Conservation (phyloP, 2,113 vertebrate species). For the Synchiropus splendidus region DNA sequence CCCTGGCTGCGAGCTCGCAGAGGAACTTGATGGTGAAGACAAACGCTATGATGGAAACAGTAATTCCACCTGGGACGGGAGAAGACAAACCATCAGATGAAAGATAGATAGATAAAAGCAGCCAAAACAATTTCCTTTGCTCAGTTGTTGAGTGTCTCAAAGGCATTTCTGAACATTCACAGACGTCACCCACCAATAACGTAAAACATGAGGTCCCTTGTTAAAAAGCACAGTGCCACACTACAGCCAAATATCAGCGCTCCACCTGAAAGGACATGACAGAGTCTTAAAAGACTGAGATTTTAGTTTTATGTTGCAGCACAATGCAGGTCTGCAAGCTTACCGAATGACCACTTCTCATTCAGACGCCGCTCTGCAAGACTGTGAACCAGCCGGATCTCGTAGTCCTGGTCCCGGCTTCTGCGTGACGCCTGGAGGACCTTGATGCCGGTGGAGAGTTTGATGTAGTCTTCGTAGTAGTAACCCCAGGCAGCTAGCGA, state of each 20-base stretch:
- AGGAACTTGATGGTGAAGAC: slow-evolving; percentile 99
- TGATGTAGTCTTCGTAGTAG: slow-evolving; percentile 74
- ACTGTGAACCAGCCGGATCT: slow-evolving; percentile 69
- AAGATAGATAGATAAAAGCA: slow-evolving; percentile 4
- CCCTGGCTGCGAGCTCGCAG: slow-evolving; percentile 92
- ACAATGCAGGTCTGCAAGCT: slow-evolving; percentile 10
- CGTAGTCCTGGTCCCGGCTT: slow-evolving; percentile 69
- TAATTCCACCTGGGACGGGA: slow-evolving; percentile 82
- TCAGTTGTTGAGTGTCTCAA: no score
- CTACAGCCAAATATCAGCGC: slow-evolving; percentile 77
- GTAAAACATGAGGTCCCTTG: slow-evolving; percentile 99
- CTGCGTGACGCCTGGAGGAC: slow-evolving; percentile 63
- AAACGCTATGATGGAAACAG: slow-evolving; percentile 95
- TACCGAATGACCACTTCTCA: slow-evolving; percentile 75
- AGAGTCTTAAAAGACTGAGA: not conserved
- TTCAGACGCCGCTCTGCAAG: slow-evolving; percentile 69
- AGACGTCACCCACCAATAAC: slow-evolving; percentile 96
- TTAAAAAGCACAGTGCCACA: slow-evolving; percentile 83
- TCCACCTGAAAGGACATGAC: slow-evolving; percentile 49
- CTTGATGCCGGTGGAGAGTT: slow-evolving; percentile 66
- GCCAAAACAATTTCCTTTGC: no score
- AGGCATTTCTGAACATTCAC: no score
- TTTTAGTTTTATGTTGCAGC: not conserved
- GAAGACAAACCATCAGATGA: not conserved
- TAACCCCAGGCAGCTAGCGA: slow-evolving; percentile 71